phyloP scores from a whole-genome alignment of 2,888 invertebrate species.

The Cataglyphis cursor region DNA sequence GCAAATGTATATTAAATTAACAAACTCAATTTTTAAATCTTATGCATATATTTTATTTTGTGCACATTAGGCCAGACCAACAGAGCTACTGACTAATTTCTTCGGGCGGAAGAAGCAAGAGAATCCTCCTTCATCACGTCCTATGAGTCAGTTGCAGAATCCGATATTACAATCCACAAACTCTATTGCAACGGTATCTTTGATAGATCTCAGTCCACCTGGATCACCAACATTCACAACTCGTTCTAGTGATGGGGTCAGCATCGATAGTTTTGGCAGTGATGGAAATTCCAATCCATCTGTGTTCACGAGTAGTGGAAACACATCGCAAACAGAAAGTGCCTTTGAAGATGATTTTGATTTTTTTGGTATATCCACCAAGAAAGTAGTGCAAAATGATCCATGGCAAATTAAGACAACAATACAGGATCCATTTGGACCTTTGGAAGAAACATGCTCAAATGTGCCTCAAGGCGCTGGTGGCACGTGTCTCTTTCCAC shows the following conservation, averaged over 20 bases:
- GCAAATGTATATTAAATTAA: background rate
- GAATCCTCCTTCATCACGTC: constrained; percentile 24
- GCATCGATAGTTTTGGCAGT: constrained; percentile 92
- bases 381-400: constrained; percentile 87
- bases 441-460: constrained; percentile 78
- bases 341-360: constrained; percentile 95
- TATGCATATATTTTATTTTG: constrained; percentile 9
- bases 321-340: constrained; percentile 92
- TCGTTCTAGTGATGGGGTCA: constrained; percentile 92
- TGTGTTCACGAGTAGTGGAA: constrained; percentile 88
- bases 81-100: constrained; percentile 82
- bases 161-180: constrained; percentile 66
- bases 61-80: constrained; percentile 80
- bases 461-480: constrained; percentile 71
- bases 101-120: constrained; percentile 79
- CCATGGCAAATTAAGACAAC: constrained; percentile 86
- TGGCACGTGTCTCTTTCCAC: constrained; percentile 81
- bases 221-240: constrained; percentile 92
- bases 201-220: constrained; percentile 92
- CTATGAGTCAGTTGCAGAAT: constrained; percentile 51
- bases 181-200: constrained; percentile 85
- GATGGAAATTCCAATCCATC: constrained; percentile 90
- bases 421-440: constrained; percentile 88
- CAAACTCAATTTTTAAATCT: background rate
- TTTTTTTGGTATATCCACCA: constrained; percentile 88